phyloP scores from a whole-genome alignment of 2,888 invertebrate species.

The Callimorpha dominula region DNA sequence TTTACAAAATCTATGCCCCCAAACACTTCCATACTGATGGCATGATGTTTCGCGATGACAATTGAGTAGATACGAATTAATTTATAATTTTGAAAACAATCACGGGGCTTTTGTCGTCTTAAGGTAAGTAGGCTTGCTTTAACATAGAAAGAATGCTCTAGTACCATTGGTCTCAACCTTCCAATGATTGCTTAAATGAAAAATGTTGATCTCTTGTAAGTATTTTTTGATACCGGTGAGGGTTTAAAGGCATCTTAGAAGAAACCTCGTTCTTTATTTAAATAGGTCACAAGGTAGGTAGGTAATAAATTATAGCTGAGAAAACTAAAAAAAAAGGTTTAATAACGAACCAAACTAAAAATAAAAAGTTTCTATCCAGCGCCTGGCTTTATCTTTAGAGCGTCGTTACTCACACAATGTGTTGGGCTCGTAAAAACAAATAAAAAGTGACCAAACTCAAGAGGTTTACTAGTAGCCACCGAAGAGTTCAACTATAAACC shows the following conservation, averaged over 20 bases:
- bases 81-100: constrained; percentile 12
- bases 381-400: no score
- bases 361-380: no score
- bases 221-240: neutral
- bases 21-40: constrained; percentile 49
- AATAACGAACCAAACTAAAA: no score
- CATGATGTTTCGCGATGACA: constrained; percentile 45
- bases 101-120: constrained; percentile 19
- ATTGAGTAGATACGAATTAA: constrained; percentile 29
- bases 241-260: neutral
- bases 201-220: neutral
- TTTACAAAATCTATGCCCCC: constrained; percentile 63
- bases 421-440: no score
- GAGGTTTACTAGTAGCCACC: no score
- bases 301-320: no score
- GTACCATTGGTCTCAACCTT: neutral
- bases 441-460: no score
- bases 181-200: neutral
- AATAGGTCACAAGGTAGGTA: no score
- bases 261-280: no score
- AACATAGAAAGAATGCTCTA: neutral
- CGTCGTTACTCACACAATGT: no score
- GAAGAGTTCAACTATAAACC: no score
- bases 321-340: no score
- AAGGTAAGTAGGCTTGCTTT: neutral